phyloP scores from a whole-genome alignment of 1,140 invertebrate species.

The Temnothorax nylanderi region DNA sequence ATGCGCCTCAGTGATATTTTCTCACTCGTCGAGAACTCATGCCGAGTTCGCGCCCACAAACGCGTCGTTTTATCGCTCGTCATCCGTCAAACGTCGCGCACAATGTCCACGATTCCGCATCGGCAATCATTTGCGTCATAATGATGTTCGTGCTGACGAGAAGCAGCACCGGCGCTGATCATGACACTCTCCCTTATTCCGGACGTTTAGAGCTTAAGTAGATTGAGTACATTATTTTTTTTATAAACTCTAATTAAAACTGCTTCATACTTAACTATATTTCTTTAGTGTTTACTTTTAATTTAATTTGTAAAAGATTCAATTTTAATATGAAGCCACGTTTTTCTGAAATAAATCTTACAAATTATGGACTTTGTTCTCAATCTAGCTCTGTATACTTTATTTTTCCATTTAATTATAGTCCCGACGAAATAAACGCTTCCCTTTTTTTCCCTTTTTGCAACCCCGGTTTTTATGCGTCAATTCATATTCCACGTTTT shows the following conservation, averaged over 20 bases:
- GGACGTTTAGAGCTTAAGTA: neutral
- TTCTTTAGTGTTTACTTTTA: neutral
- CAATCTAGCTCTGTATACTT: neutral
- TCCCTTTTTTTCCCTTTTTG: neutral
- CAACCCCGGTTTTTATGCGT: neutral
- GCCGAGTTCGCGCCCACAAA: slow-evolving; percentile 81
- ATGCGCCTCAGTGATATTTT: slow-evolving; percentile 84
- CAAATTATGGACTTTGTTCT: neutral
- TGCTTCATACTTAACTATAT: neutral
- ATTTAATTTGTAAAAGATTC: neutral
- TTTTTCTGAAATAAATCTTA: slow-evolving; percentile 5
- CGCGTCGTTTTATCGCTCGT: slow-evolving; percentile 72
- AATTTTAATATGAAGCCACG: neutral
- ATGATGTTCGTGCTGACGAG: slow-evolving; percentile 17
- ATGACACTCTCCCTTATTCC: neutral
- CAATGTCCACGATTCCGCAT: slow-evolving; percentile 52
- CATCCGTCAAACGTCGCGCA: slow-evolving; percentile 79
- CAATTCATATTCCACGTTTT: neutral
- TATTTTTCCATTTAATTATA: neutral
- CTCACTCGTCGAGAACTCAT: slow-evolving; percentile 80
- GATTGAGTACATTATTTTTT: neutral
- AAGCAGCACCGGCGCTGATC: neutral
- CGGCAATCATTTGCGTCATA: slow-evolving; percentile 54
- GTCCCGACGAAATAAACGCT: neutral
- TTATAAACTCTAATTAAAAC: neutral